These are phyloP conservation scores for Eclectus roratus DNA, from an alignment of 2,113 vertebrate species.

Conservation along the genomic window DNA sequence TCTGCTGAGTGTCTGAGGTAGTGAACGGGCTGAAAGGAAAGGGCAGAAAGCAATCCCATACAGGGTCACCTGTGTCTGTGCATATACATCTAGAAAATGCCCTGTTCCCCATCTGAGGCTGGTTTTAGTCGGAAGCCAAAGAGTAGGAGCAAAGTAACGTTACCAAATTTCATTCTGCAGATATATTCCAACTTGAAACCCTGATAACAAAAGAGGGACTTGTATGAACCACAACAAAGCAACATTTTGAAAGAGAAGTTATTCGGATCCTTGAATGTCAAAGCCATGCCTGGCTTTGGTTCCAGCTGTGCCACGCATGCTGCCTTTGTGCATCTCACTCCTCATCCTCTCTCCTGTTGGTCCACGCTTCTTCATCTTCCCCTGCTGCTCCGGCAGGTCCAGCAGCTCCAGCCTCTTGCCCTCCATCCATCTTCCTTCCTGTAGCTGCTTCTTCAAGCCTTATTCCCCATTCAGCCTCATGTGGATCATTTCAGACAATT, in stretches of 20 bases:
- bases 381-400: neutral
- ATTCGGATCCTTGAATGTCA: neutral
- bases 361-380: neutral
- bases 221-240: neutral
- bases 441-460: neutral
- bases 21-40: neutral
- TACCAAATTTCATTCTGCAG: neutral
- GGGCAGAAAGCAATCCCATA: neutral
- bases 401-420: neutral
- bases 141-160: neutral
- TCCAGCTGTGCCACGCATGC: neutral
- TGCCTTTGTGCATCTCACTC: neutral
- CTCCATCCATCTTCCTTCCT: neutral
- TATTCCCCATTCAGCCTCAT: neutral
- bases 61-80: neutral
- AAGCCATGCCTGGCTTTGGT: neutral
- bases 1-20: neutral
- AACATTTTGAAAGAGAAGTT: neutral
- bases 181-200: neutral
- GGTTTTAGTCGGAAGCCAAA: neutral
- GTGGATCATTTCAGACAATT: neutral
- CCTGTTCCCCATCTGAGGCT: neutral
- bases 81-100: neutral
- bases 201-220: neutral
- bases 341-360: neutral